Evolutionary conservation across 2,888 invertebrate species (phyloP).

Genomic region (Agriotes lineatus): DNA sequence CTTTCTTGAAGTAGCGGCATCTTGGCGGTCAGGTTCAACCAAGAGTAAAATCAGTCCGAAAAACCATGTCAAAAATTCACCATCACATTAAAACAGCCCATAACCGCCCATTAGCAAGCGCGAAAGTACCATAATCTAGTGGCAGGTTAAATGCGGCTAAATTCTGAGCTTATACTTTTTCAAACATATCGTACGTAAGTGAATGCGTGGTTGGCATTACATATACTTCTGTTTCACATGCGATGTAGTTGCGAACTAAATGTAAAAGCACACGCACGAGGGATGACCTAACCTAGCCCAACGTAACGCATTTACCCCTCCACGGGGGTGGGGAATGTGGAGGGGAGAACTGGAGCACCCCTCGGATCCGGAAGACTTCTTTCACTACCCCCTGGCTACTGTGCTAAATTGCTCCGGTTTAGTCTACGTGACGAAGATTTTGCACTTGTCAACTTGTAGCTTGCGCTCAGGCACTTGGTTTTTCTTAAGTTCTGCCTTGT

Average conservation of each 20-base stretch:
- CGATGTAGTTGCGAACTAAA: constrained; percentile 56
- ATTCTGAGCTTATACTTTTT: neutral
- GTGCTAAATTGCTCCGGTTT: constrained; percentile 22
- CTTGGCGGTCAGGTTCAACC: constrained; percentile 30
- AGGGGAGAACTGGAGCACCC: constrained; percentile 63
- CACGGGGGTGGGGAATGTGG: constrained; percentile 56
- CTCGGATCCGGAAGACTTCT: constrained; percentile 46
- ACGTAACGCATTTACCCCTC: constrained; percentile 63
- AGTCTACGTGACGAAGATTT: neutral
- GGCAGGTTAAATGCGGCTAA: neutral
- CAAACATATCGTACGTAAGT: constrained; percentile 29
- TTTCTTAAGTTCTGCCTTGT: too few species aligned
- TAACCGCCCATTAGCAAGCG: neutral
- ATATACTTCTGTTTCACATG: constrained; percentile 46
- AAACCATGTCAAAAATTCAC: constrained; percentile 32
- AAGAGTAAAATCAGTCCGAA: constrained; percentile 28
- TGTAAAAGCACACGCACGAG: constrained; percentile 62
- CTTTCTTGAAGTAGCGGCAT: constrained; percentile 65
- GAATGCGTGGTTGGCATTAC: constrained; percentile 7
- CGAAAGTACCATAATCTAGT: constrained; percentile 1
- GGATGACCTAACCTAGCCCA: constrained; percentile 65
- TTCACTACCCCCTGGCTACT: constrained; percentile 33
- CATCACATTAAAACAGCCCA: constrained; percentile 32
- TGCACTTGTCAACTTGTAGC: constrained; percentile 7
- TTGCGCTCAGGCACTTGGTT: too few species aligned